Conservation (phyloP, 1,140 invertebrate genomes). For the Zaprionus davidi region DNA sequence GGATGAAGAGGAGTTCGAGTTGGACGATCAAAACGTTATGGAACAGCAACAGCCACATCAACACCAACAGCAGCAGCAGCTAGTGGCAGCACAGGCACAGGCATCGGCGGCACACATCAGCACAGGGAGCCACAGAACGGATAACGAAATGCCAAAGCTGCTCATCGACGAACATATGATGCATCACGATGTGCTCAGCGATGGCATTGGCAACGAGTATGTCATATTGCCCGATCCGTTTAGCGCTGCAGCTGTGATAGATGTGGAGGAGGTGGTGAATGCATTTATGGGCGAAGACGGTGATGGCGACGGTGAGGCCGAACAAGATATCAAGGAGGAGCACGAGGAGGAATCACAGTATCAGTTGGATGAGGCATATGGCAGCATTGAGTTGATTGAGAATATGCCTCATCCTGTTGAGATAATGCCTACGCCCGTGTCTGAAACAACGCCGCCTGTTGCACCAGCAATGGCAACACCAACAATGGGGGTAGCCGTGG, state of each 20-base stretch:
- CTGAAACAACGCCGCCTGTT: conserved; percentile 19
- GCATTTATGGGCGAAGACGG: conserved; percentile 64
- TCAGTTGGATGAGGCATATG: conserved; percentile 66
- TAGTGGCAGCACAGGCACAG: not conserved
- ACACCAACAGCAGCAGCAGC: not conserved
- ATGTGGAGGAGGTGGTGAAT: conserved; percentile 75
- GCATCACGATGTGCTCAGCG: conserved; percentile 68
- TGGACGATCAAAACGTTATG: conserved; percentile 39
- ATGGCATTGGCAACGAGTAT: conserved; percentile 75
- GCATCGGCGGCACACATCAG: not conserved
- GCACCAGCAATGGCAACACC: conserved; percentile 7
- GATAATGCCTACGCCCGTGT: conserved; percentile 29
- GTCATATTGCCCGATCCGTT: conserved; percentile 77
- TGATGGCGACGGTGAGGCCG: conserved; percentile 2
- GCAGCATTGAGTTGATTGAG: conserved; percentile 70
- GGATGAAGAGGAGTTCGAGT: conserved; percentile 63
- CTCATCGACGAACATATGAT: conserved; percentile 71
- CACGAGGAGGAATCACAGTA: conserved; percentile 67
- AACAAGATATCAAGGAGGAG: conserved; percentile 43
- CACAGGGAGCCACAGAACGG: conserved; percentile 3
- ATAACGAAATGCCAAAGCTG: conserved; percentile 58
- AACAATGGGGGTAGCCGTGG: not conserved
- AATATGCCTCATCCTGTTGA: conserved; percentile 73
- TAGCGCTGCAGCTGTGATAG: conserved; percentile 64
- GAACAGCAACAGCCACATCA: not conserved